phyloP scores from a whole-genome alignment of 2,113 vertebrate species.

The Echinops telfairi region DNA sequence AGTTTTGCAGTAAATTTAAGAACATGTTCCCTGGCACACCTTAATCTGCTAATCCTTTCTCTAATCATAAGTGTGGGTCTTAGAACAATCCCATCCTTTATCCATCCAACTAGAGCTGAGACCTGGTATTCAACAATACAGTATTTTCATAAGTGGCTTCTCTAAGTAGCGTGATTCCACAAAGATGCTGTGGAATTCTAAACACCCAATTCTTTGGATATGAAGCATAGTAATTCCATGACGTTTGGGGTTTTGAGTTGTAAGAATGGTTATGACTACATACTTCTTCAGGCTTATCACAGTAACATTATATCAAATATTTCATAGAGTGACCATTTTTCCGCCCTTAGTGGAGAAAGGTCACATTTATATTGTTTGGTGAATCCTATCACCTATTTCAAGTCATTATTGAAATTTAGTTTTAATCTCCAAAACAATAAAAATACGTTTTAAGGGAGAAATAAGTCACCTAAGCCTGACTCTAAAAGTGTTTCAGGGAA shows the following conservation, averaged over 20 bases:
- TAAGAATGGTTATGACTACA: constrained; percentile 87
- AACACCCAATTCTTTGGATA: constrained; percentile 86
- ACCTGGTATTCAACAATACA: constrained; percentile 84
- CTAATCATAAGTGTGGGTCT: constrained; percentile 86
- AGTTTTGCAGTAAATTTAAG: constrained; percentile 85
- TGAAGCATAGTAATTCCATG: constrained; percentile 88
- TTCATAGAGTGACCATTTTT: constrained; percentile 77
- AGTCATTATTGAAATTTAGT: constrained; percentile 30
- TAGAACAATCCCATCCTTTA: constrained; percentile 87
- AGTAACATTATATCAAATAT: constrained; percentile 85
- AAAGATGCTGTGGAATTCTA: constrained; percentile 86
- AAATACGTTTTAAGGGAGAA: background rate
- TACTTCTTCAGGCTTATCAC: constrained; percentile 86
- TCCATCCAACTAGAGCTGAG: constrained; percentile 85
- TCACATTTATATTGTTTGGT: constrained; percentile 69
- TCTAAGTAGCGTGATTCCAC: constrained; percentile 86
- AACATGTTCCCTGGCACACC: constrained; percentile 84
- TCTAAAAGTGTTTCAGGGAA: background rate
- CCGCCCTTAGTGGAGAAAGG: constrained; percentile 67
- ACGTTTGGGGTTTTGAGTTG: constrained; percentile 86
- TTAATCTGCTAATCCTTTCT: constrained; percentile 88
- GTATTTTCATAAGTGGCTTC: constrained; percentile 87
- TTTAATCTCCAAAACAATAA: constrained; percentile 30
- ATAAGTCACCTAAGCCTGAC: background rate
- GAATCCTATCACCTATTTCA: background rate